These are phyloP conservation scores for Drosophila jambulina DNA, from an alignment of 1,140 invertebrate species.

Conservation along the genomic window DNA sequence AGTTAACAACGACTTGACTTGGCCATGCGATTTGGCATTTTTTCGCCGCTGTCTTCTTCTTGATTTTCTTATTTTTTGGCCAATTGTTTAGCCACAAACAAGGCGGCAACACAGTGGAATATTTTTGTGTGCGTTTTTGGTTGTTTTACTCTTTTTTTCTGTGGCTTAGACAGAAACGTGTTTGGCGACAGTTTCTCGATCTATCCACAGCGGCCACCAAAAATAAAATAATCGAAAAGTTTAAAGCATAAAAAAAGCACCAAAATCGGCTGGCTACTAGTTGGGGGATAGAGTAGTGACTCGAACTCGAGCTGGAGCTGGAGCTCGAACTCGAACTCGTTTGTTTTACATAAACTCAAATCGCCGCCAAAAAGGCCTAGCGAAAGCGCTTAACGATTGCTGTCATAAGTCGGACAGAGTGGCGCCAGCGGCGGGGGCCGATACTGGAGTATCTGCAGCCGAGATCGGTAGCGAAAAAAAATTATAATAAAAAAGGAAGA, in stretches of 20 bases:
- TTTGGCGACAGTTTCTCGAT: slow-evolving; percentile 75
- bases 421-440: slow-evolving; percentile 55
- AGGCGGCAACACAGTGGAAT: slow-evolving; percentile 68
- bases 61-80: slow-evolving; percentile 51
- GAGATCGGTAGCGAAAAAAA: slow-evolving; percentile 29
- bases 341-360: slow-evolving; percentile 78
- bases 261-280: slow-evolving; percentile 48
- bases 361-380: slow-evolving; percentile 69
- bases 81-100: slow-evolving; percentile 71
- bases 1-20: slow-evolving; percentile 61
- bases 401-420: slow-evolving; percentile 60
- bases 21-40: slow-evolving; percentile 69
- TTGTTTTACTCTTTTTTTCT: slow-evolving; percentile 2
- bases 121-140: slow-evolving; percentile 47
- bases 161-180: slow-evolving; percentile 40
- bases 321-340: slow-evolving; percentile 57
- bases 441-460: slow-evolving; percentile 36
- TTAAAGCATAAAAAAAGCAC: slow-evolving; percentile 25
- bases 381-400: slow-evolving; percentile 64
- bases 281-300: slow-evolving; percentile 41
- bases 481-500: slow-evolving; percentile 16
- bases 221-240: slow-evolving; percentile 36
- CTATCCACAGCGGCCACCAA: slow-evolving; percentile 55
- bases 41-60: slow-evolving; percentile 43
- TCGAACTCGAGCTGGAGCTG: slow-evolving; percentile 52